Evolutionary conservation across 2,797 vertebrate species (phyloP).

Genomic region (Anabas testudineus): DNA sequence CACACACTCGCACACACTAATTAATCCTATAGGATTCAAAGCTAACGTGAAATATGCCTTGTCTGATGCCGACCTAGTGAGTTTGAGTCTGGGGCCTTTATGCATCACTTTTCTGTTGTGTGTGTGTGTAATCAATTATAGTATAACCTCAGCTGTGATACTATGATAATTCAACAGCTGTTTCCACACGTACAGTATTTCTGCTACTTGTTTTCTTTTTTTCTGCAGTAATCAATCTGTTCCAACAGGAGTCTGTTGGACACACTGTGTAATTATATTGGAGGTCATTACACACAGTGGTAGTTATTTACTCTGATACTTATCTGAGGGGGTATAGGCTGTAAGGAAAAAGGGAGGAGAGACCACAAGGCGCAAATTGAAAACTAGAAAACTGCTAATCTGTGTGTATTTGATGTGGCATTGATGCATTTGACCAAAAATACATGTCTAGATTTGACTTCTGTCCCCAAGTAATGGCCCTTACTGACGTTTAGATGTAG

Average conservation of each 20-base stretch:
- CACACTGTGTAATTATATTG: constrained; percentile 3
- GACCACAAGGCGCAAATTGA: constrained; percentile 16
- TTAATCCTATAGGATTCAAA: not conserved
- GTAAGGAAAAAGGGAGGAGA: constrained; percentile 1
- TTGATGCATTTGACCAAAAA: constrained; percentile 21
- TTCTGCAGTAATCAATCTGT: not conserved
- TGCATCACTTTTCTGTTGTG: no score
- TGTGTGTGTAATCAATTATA: no score
- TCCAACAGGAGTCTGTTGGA: not conserved
- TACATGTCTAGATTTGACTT: not conserved
- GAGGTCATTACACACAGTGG: not conserved
- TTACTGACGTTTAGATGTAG: constrained; percentile 12
- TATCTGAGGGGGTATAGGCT: not conserved
- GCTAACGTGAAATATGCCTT: constrained; percentile 3
- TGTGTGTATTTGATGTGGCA: constrained; percentile 42
- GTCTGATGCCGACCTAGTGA: no score
- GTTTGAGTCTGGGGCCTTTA: no score
- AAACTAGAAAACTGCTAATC: constrained; percentile 21
- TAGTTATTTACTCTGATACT: constrained; percentile 7
- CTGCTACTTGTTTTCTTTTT: not conserved
- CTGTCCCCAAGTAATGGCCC: constrained; percentile 23
- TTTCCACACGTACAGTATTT: not conserved
- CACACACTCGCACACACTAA: constrained; percentile 2
- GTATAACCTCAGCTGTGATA: no score
- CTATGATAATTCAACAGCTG: not conserved